Percentiles rank a stretch among this genome's conserved stretches.
Conservation (phyloP, 2,888 invertebrate species). For the Rhodophaea formosa region DNA sequence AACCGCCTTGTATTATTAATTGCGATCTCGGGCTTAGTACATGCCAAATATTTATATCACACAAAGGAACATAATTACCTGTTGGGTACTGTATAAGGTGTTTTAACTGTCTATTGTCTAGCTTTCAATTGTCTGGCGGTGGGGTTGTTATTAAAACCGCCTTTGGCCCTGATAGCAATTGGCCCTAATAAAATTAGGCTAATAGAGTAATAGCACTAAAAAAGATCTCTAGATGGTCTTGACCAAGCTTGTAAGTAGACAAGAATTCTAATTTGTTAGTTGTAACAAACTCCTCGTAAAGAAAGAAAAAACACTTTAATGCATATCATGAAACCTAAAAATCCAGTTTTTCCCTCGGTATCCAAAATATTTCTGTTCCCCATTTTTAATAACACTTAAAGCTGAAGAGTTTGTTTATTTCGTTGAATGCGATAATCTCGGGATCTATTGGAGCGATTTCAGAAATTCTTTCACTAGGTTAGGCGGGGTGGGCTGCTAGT, state of each 20-base stretch:
- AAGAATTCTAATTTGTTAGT: no score
- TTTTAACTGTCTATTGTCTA: not conserved
- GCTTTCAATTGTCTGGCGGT: not conserved
- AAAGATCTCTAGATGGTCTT: slow-evolving; percentile 22
- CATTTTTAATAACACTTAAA: no score
- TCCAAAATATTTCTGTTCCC: not conserved
- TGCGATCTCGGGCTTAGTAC: not conserved
- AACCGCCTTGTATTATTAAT: no score
- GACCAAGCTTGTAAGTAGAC: slow-evolving; percentile 2
- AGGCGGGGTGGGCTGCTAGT: no score
- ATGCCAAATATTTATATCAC: not conserved
- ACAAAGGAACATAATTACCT: not conserved
- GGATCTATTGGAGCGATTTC: not conserved
- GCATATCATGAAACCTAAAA: not conserved
- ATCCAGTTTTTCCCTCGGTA: not conserved
- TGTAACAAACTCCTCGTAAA: not conserved
- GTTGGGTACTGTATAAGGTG: not conserved
- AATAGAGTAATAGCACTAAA: slow-evolving; percentile 21
- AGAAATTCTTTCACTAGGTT: not conserved
- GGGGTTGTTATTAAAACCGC: slow-evolving; percentile 21
- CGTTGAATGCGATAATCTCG: no score
- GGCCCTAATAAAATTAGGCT: no score
- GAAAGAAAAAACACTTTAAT: not conserved
- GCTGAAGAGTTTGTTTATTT: no score
- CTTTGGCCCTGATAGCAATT: slow-evolving; percentile 12